phyloP scores from a whole-genome alignment of 1,140 invertebrate genomes.

The Helicoverpa zea region DNA sequence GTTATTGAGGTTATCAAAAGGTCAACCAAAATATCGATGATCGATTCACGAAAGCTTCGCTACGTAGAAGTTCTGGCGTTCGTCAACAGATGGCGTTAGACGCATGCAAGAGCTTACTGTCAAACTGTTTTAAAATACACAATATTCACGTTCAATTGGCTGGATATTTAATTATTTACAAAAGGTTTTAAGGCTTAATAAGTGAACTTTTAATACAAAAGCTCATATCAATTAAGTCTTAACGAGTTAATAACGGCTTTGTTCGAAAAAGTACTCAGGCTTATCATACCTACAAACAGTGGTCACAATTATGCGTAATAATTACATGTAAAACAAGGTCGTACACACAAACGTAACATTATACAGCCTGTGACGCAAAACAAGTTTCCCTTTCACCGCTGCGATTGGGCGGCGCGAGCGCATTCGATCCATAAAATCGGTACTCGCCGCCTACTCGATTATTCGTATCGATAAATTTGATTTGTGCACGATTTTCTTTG shows the following conservation, averaged over 20 bases:
- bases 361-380: slow-evolving; percentile 72
- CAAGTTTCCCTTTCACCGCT: slow-evolving; percentile 75
- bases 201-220: neutral
- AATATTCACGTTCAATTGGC: neutral
- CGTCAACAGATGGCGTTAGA: slow-evolving; percentile 21
- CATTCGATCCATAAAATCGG: slow-evolving; percentile 46
- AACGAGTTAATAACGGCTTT: neutral
- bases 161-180: slow-evolving; percentile 20
- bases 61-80: neutral
- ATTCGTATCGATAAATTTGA: slow-evolving; percentile 45
- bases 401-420: slow-evolving; percentile 59
- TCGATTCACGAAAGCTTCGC: neutral
- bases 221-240: neutral
- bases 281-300: neutral
- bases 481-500: slow-evolving; percentile 41
- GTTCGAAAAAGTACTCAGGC: neutral
- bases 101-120: neutral
- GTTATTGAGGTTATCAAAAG: slow-evolving; percentile 3
- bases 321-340: slow-evolving; percentile 59
- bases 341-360: slow-evolving; percentile 56
- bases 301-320: slow-evolving; percentile 46
- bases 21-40: slow-evolving; percentile 2
- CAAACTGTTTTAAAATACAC: neutral
- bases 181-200: slow-evolving; percentile 9
- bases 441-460: slow-evolving; percentile 48